phyloP scores from a whole-genome alignment of 2,113 vertebrate species.

The Heliornis fulica region DNA sequence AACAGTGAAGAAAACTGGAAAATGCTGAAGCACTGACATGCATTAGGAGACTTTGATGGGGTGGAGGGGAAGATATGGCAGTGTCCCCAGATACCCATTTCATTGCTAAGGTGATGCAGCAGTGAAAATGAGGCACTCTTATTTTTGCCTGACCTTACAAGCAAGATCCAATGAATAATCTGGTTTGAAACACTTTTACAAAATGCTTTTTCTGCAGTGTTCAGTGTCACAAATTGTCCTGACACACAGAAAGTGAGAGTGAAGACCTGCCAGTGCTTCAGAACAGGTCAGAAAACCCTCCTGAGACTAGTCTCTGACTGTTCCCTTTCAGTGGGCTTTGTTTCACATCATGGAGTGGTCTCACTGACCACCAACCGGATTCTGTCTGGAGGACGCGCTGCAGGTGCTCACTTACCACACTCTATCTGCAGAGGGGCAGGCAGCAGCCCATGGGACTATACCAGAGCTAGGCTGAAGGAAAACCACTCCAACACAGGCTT shows the following conservation, averaged over 20 bases:
- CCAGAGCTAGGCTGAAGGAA: background rate
- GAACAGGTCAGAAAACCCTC: background rate
- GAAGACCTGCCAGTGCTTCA: background rate
- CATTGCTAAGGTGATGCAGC: background rate
- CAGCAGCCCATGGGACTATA: background rate
- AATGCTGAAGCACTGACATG: background rate
- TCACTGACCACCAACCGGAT: fast-evolving
- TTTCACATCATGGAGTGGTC: fast-evolving
- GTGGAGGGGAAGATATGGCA: background rate
- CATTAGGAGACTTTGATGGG: background rate
- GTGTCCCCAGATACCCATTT: background rate
- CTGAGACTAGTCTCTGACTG: background rate
- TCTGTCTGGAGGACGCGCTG: background rate
- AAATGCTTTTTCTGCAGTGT: background rate
- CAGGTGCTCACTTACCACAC: background rate
- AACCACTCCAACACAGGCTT: background rate
- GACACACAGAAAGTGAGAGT: fast-evolving
- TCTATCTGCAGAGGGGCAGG: background rate
- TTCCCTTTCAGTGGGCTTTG: background rate
- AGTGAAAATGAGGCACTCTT: background rate
- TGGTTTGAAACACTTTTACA: background rate
- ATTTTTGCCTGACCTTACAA: background rate
- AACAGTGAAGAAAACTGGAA: background rate
- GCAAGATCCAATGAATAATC: background rate
- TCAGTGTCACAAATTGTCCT: fast-evolving